A percentile compares a stretch with the other conserved stretches of the same genome.
phyloP scores from a whole-genome alignment of 2,888 invertebrate genomes.

The Parapristionchus giblindavisi region DNA sequence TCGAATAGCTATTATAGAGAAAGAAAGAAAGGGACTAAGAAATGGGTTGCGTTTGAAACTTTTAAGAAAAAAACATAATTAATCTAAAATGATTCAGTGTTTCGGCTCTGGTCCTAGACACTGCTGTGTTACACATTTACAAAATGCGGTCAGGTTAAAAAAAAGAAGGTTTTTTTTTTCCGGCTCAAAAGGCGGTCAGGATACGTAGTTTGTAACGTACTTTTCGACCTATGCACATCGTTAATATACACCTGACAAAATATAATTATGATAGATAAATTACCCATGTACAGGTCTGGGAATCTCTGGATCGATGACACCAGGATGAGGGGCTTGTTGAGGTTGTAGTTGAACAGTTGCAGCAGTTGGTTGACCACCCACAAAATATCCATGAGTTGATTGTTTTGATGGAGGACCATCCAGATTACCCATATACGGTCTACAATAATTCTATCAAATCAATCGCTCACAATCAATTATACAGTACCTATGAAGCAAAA shows the following conservation, averaged over 20 bases:
- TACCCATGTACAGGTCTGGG: slow-evolving; percentile 15
- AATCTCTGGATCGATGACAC: slow-evolving; percentile 16
- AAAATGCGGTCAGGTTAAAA: too few species aligned
- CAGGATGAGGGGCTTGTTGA: not conserved
- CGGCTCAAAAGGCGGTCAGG: too few species aligned
- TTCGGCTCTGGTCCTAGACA: too few species aligned
- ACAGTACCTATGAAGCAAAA: not conserved
- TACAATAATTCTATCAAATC: too few species aligned
- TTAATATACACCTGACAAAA: too few species aligned
- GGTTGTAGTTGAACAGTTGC: not conserved
- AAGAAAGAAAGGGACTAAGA: not conserved
- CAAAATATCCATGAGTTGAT: slow-evolving; percentile 33
- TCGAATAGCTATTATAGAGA: too few species aligned
- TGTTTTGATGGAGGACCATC: slow-evolving; percentile 28
- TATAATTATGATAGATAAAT: too few species aligned
- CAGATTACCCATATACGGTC: slow-evolving; percentile 20
- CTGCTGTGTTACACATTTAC: too few species aligned
- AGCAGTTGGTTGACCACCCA: not conserved
- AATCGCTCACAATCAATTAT: not conserved
- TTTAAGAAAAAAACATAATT: not conserved
- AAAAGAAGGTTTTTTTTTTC: not conserved
- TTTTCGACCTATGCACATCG: too few species aligned
- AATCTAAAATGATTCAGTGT: not conserved
- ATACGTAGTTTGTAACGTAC: too few species aligned
- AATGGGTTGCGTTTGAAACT: too few species aligned